These are phyloP conservation scores for Magallana nippona DNA, from an alignment of 2,888 invertebrate genomes.

Conservation along the genomic window DNA sequence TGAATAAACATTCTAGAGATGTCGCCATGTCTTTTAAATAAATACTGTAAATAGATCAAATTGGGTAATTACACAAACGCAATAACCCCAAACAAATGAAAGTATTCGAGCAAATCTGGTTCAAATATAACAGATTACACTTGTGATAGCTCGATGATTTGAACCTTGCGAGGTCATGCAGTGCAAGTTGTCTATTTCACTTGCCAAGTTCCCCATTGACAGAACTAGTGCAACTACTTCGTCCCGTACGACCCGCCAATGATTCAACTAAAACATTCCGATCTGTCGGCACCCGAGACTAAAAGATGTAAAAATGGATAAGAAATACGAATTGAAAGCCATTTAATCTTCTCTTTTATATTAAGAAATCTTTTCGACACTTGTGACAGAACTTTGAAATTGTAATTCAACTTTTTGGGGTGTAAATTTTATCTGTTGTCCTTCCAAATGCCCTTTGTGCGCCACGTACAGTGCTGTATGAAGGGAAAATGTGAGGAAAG, in stretches of 20 bases:
- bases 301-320: too few species aligned
- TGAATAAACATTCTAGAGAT: background rate
- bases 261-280: background rate
- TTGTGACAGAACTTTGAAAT: too few species aligned
- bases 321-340: too few species aligned
- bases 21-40: slow-evolving; percentile 3
- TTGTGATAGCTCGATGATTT: background rate
- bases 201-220: background rate
- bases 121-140: background rate
- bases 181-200: slow-evolving; percentile 1
- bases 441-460: too few species aligned
- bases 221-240: background rate
- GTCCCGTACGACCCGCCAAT: too few species aligned
- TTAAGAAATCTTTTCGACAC: too few species aligned
- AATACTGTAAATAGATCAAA: background rate
- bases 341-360: too few species aligned
- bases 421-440: too few species aligned
- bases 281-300: slow-evolving; percentile 3
- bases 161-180: background rate
- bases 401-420: too few species aligned
- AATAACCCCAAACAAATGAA: slow-evolving; percentile 16
- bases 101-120: slow-evolving; percentile 1
- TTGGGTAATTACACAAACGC: background rate
- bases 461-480: too few species aligned
- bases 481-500: too few species aligned